These are phyloP conservation scores for Trachurus trachurus DNA, from an alignment of 2,797 vertebrate genomes.

Conservation along the genomic window DNA sequence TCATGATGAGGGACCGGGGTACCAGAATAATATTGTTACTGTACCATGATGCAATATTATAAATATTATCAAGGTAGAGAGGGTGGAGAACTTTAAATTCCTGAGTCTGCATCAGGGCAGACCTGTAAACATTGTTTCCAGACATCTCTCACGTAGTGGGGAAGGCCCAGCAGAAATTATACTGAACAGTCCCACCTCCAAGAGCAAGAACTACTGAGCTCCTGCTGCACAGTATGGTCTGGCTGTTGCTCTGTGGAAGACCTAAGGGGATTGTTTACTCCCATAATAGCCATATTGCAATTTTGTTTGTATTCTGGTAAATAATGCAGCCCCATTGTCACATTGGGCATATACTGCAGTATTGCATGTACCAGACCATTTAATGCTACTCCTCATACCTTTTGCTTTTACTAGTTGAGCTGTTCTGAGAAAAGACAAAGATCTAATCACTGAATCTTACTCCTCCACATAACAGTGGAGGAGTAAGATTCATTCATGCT, in stretches of 20 bases:
- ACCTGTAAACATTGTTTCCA: neutral
- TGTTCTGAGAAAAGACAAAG: neutral
- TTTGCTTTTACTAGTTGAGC: neutral
- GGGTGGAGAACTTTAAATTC: constrained; percentile 4
- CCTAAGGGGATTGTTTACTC: neutral
- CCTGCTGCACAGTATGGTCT: neutral
- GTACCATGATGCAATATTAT: too few relatives aligned
- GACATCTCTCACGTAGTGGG: neutral
- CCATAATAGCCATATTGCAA: too few relatives aligned
- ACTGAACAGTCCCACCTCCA: neutral
- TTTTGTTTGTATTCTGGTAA: too few relatives aligned
- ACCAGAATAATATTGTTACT: too few relatives aligned
- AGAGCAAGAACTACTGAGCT: neutral
- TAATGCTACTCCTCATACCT: neutral
- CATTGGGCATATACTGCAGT: neutral
- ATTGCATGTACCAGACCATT: neutral
- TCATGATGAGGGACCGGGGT: too few relatives aligned
- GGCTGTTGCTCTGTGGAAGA: neutral
- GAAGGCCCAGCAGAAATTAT: neutral
- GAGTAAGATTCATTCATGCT: neutral
- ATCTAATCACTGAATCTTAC: neutral
- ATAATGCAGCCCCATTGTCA: too few relatives aligned
- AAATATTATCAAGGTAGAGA: neutral
- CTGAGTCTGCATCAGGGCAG: neutral
- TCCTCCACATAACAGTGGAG: too few relatives aligned